Evolutionary conservation across 2,888 invertebrate species (phyloP).

Genomic region (Melipona beecheii): DNA sequence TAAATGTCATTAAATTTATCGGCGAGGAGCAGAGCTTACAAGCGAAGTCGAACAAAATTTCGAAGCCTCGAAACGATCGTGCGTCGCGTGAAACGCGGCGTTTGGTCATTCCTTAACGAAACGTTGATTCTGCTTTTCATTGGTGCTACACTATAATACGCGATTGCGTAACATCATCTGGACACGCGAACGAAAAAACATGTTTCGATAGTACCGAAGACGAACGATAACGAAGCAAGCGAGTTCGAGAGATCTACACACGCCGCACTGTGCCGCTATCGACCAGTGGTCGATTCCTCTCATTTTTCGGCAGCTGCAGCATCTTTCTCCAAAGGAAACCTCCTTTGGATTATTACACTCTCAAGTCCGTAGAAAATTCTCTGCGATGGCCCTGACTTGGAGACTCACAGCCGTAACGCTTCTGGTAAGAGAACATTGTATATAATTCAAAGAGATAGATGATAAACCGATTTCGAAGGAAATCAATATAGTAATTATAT

Average conservation of each 20-base stretch:
- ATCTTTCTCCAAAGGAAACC: background rate
- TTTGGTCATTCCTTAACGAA: background rate
- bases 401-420: conserved; percentile 59
- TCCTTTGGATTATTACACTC: background rate
- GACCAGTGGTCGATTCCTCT: background rate
- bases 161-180: conserved; percentile 22
- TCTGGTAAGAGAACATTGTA: conserved; percentile 64
- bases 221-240: conserved; percentile 20
- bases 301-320: background rate
- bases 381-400: conserved; percentile 65
- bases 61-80: background rate
- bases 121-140: background rate
- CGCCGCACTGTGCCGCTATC: background rate
- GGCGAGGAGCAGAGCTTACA: background rate
- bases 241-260: conserved; percentile 4
- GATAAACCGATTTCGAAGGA: background rate
- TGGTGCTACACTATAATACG: background rate
- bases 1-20: conserved; percentile 30
- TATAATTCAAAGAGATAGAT: background rate
- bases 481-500: background rate
- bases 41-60: background rate
- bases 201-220: conserved; percentile 25
- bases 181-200: background rate
- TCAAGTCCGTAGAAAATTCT: background rate
- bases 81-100: background rate